Conservation (phyloP, 2,888 invertebrate species). For the Drepanosiphum platanoidis region DNA sequence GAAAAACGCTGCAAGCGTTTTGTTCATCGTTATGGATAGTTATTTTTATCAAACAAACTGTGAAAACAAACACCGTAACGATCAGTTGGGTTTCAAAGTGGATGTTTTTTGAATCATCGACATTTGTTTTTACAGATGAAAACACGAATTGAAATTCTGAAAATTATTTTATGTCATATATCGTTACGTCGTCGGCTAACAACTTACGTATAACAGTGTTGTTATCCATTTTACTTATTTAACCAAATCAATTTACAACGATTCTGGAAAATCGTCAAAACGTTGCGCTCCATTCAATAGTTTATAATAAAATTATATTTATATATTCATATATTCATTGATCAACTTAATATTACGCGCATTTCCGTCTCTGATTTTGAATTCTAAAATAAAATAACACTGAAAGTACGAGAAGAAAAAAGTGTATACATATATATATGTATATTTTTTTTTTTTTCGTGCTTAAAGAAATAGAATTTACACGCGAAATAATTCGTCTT, state of each 20-base stretch:
- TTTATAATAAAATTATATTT: background rate
- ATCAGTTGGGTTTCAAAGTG: too few relatives aligned
- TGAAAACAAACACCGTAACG: too few relatives aligned
- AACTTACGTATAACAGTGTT: background rate
- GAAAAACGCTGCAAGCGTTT: too few relatives aligned
- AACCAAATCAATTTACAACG: background rate
- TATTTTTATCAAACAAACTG: too few relatives aligned
- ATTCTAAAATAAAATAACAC: background rate
- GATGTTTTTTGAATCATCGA: too few relatives aligned
- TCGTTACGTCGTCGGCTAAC: too few relatives aligned
- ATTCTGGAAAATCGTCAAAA: background rate
- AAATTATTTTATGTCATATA: too few relatives aligned
- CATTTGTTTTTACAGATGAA: too few relatives aligned
- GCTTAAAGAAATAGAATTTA: slow-evolving; percentile 13
- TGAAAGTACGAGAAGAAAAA: background rate
- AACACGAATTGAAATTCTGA: too few relatives aligned
- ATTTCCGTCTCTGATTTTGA: background rate
- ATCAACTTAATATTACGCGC: background rate
- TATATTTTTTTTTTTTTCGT: background rate
- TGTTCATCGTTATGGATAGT: too few relatives aligned
- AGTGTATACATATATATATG: background rate
- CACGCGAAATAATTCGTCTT: slow-evolving; percentile 36
- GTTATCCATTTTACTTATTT: background rate
- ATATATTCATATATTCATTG: background rate
- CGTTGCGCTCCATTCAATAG: background rate